Percentiles rank a stretch among this genome's conserved stretches.
These are phyloP conservation scores for Hystrix brachyura DNA, from an alignment of 2,113 vertebrate genomes.

Conservation along the genomic window DNA sequence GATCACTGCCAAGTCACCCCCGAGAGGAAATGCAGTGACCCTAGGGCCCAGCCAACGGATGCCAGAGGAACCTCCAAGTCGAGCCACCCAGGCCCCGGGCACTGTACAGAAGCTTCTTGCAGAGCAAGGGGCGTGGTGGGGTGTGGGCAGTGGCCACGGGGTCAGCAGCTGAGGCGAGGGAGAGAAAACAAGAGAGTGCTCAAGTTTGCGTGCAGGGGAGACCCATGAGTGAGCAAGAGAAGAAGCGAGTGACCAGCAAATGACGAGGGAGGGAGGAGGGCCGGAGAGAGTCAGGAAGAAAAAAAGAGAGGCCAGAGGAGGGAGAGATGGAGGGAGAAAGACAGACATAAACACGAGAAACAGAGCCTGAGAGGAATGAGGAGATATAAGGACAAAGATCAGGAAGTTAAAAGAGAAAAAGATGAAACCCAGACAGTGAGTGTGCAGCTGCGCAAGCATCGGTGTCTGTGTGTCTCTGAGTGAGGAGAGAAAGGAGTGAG, in stretches of 20 bases:
- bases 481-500: background rate
- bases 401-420: background rate
- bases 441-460: accelerated
- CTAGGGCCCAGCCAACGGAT: background rate
- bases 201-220: background rate
- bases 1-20: slow-evolving; percentile 75
- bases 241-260: background rate
- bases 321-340: background rate
- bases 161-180: background rate
- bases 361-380: background rate
- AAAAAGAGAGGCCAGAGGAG: background rate
- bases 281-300: background rate
- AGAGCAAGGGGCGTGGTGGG: background rate
- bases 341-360: background rate
- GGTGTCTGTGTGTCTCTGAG: background rate
- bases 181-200: background rate
- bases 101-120: background rate
- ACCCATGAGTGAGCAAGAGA: background rate
- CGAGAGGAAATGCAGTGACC: slow-evolving; percentile 73
- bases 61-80: background rate
- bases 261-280: background rate
- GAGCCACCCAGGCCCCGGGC: background rate
- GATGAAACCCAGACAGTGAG: background rate
- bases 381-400: background rate
- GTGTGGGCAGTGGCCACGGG: background rate